Evolutionary conservation across 2,888 invertebrate species (phyloP), one percentile per base, ranked within the genome.

Genomic region (Anaspis maculata): DNA sequence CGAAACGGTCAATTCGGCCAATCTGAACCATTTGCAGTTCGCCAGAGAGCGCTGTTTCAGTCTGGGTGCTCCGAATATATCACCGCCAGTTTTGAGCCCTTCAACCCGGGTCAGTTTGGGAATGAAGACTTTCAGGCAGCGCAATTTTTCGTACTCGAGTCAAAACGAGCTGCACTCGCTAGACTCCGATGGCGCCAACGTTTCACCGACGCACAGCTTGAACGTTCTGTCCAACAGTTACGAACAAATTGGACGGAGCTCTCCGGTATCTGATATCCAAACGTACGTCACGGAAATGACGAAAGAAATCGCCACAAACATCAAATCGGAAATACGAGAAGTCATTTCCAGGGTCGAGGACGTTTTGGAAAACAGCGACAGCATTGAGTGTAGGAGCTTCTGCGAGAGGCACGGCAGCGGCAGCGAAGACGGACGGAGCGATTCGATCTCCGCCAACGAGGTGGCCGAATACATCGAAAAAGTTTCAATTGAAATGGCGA

Each of bases 331-430:
- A 68, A 80, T 86, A 23, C 71, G 85, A 3, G 84, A 79, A 61
- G 84, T 86, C 0, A 85, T 85, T 46, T 82, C 79, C 2, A 79
- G 76, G 61, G 85, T 86, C 1, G 84, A 86, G 47, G 83, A 84
- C 55, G 84, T 82, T 27, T 63, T 84, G 16, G 82, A 83, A 41
- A 81, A 79, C 56, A 75, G 77, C 1, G 80, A 79, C 52, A 66
- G 69, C 1, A 56, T 72, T 3, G 58, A 58, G 24, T 42, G 48
- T 24, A 46, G 54, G 15, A 42, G 46, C n/a, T 61, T 50, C 27
- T 55, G 54, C 34, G 61, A 62, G 31, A 53, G 61, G 31, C 56
- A 61, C 26, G 63, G 64, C 21, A 74, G 74, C 46, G 67, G 69
- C 36, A 74, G 73, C 62, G 76, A 76, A 66, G 76, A 76, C 51